Evolutionary conservation across 2,888 invertebrate genomes (phyloP).

Genomic region (Nephrotoma appendiculata): DNA sequence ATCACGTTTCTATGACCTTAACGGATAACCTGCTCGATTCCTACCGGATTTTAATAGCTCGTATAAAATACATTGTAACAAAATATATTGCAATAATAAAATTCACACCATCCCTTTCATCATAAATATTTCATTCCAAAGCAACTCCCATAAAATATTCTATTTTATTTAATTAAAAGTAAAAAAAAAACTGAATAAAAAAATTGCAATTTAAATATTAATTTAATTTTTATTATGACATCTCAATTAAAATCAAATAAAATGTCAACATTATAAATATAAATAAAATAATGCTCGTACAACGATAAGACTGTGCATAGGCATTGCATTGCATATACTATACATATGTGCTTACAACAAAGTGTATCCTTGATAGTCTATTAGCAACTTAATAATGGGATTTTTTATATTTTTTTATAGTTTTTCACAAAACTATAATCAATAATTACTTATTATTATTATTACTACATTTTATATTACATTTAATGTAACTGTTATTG

Average conservation of each 20-base stretch:
- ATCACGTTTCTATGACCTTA: neutral
- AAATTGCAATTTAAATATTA: neutral
- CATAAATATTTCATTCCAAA: neutral
- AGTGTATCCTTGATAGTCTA: neutral
- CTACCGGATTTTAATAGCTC: neutral
- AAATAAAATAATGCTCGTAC: neutral
- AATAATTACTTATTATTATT: neutral
- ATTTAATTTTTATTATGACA: neutral
- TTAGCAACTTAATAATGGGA: neutral
- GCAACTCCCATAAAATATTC: neutral
- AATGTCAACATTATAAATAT: neutral
- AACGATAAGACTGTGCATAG: neutral
- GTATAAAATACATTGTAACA: neutral
- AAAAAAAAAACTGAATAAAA: neutral
- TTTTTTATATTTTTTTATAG: neutral
- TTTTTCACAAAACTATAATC: neutral
- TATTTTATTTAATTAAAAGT: neutral
- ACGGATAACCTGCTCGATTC: neutral
- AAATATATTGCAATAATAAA: neutral
- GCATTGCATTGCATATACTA: too few species aligned
- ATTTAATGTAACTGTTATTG: neutral
- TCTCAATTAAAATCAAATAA: neutral
- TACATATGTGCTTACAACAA: neutral
- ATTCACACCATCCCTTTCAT: neutral
- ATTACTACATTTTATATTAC: neutral